A percentile compares a stretch with the other conserved stretches of the same genome.
phyloP scores from a whole-genome alignment of 1,140 invertebrate genomes.

The Pseudomyrmex pallidus region DNA sequence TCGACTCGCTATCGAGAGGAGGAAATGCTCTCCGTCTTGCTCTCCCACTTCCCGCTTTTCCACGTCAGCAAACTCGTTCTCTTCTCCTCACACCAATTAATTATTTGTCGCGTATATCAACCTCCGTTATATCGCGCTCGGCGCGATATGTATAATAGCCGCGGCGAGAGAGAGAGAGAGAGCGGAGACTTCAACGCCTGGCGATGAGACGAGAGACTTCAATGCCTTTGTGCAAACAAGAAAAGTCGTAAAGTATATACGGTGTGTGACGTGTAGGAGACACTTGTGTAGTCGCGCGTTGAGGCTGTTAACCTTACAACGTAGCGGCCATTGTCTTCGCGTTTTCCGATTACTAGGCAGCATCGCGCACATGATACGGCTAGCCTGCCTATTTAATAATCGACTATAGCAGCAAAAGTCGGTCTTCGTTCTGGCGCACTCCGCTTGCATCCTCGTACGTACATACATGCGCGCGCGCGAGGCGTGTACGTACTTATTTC shows the following conservation, averaged over 20 bases:
- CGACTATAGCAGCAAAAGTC: constrained; percentile 25
- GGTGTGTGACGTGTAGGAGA: neutral
- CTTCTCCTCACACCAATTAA: constrained; percentile 14
- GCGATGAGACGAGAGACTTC: no score
- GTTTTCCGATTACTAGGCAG: constrained; percentile 65
- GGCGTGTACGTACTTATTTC: constrained; percentile 2
- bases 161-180: constrained; percentile 20
- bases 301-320: constrained; percentile 65
- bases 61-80: constrained; percentile 8
- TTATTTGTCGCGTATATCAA: constrained; percentile 41
- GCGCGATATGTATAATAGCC: neutral
- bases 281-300: constrained; percentile 8
- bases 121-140: constrained; percentile 26
- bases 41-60: constrained; percentile 36
- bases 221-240: no score
- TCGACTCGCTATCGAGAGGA: constrained; percentile 68
- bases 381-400: constrained; percentile 47
- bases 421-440: neutral
- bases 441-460: neutral
- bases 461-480: neutral
- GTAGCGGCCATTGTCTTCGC: constrained; percentile 64
- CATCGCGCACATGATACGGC: constrained; percentile 37
- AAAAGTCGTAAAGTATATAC: neutral
- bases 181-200: neutral
- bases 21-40: constrained; percentile 61